A percentile compares a stretch with the other conserved stretches of the same genome.
Conservation (phyloP, 2,113 vertebrate species). For the Dryoscopus gambensis region DNA sequence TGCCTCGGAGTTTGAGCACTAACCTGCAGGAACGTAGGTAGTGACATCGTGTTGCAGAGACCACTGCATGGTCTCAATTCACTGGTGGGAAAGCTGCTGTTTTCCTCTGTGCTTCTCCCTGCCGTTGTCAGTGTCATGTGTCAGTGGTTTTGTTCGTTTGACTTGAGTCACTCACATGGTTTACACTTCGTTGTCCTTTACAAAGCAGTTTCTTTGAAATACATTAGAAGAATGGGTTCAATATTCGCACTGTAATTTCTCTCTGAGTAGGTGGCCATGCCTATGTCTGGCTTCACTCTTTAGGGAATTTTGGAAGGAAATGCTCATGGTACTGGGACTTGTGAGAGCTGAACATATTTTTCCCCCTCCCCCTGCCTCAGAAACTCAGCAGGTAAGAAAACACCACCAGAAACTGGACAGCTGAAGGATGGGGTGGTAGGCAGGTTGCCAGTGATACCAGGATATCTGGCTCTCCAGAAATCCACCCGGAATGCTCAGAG, state of each 20-base stretch:
- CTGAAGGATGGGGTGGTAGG: background rate
- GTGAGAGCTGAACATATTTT: background rate
- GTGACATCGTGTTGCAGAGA: background rate
- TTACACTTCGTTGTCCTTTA: background rate
- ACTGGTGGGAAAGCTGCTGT: background rate
- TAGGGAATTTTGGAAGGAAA: background rate
- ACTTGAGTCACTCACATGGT: background rate
- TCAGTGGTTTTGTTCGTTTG: background rate
- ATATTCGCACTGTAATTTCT: background rate
- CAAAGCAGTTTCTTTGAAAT: background rate
- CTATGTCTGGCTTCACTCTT: background rate
- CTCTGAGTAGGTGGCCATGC: background rate
- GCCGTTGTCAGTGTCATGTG: background rate
- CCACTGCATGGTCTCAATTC: background rate
- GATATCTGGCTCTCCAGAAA: background rate
- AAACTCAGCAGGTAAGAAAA: background rate
- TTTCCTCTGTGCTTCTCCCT: background rate
- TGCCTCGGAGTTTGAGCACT: fast-evolving
- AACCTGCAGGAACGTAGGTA: background rate
- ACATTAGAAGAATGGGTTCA: background rate
- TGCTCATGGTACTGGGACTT: background rate
- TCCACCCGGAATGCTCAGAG: background rate
- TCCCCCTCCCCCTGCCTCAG: fast-evolving
- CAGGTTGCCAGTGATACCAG: background rate
- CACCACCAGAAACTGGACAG: background rate